Base-by-base conservation (phyloP, 2,113 vertebrate species). In the Phrynosoma blainvillii region DNA sequence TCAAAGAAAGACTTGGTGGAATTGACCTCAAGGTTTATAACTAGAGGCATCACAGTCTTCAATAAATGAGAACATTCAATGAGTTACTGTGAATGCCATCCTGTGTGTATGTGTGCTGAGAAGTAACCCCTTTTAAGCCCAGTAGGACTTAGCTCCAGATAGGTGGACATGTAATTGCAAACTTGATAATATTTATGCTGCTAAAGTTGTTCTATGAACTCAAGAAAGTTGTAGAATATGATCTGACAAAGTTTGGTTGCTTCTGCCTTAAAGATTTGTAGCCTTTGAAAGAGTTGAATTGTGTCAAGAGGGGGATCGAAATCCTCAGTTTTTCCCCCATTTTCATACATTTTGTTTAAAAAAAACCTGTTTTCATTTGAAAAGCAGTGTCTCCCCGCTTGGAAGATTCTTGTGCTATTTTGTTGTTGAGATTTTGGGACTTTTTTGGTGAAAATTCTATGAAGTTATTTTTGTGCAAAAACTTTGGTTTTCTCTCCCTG, bases 1-100 rank as follows among this genome's bases (percentile, higher is more conserved):
- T 89, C 86, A 83, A 84, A 87, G 81, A 52, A 87, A 54, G 73
- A 91, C 88, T 93, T 21, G 54, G 86, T 79, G 12, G 82, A 82
- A 82, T 32, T 84, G 78, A 88, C 87, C 75, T 90, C 16, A 75
- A 79, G 32, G 2, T 40, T 85, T 85, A 18, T 71, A 87, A 40
- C 30, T 5, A 2, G 54, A 42, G 73, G 77, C 85, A 88, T 77
- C 30, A 89, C 77, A 30, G 89, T 70, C n/a, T 27, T 8, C 8
- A 90, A 89, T 87, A 82, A 89, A 2, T 66, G 87, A 74, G 74
- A 91, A 75, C 65, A 87, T 52, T 6, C 66, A 0, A 73, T 90
- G 40, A 90, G 65, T 62, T 84, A 76, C 79, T 54, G 11, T 56
- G 30, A 84, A 25, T 71, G 30, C 82, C 30, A 56, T 84, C 21